Evolutionary conservation across 2,888 invertebrate genomes (phyloP), one percentile per base, ranked within the genome.

Genomic region (Theretra japonica): DNA sequence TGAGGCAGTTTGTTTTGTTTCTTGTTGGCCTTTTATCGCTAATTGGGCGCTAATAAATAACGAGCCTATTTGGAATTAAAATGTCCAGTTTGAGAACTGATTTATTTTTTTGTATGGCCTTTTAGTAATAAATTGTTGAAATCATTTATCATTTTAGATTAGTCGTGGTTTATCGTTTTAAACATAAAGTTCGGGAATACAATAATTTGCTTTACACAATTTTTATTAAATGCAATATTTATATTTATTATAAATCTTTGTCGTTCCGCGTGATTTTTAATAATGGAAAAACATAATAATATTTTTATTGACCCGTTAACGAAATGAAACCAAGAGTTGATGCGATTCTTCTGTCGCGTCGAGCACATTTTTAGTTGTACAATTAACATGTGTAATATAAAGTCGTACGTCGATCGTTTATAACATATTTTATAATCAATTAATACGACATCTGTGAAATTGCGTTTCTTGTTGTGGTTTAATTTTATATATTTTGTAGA

Each of bases 391-490:
- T n/a, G 23, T 23, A 41, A 48, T 17, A 17, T 65, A 65, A 65
- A 48, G 11, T 21, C 23, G 23, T 5, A 41, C 17, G 65, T 65
- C 41, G 62, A 65, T 65, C 65, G 79, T 86, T 83, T 82, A 78
- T 81, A 82, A 80, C 77, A 78, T 78, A 81, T 78, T 87, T 87
- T 84, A 85, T 78, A 83, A 81, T 82, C 85, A 81, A 81, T 80
- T 75, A 79, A 79, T 83, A 81, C 85, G 87, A 85, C 85, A 83
- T 81, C 75, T 75, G 73, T 80, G 73, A 81, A 86, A 88, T 87
- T 84, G 81, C 82, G 79, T 86, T 86, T 86, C 84, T 83, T 79
- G 74, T 78, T 80, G 75, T 65, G 76, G 72, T 77, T 75, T 77
- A 77, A 79, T 77, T 62, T 62, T 33, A 30, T 62, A 77, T 79